Percentiles rank a stretch among this genome's conserved stretches.
Evolutionary conservation across 2,888 invertebrate genomes (phyloP).

Genomic region (Cordilura impudica): DNA sequence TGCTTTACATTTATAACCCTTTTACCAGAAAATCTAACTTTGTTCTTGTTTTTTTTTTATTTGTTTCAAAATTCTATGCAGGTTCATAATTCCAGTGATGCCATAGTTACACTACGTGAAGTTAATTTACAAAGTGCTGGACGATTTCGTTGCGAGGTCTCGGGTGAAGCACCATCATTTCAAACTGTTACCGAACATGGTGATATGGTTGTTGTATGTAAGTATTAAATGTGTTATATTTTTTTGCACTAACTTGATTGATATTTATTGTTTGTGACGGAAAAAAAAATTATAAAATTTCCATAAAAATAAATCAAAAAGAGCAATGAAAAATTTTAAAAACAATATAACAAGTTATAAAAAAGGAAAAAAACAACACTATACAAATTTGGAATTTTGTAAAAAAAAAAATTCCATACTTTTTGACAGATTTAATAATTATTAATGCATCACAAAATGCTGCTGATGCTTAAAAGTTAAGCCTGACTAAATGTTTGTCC

Average conservation of each 20-base stretch:
- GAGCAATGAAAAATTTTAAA: too few species aligned
- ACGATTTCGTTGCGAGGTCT: slow-evolving; percentile 84
- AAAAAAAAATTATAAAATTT: too few species aligned
- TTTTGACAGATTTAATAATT: too few species aligned
- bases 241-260: slow-evolving; percentile 31
- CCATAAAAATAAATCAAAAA: too few species aligned
- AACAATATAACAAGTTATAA: too few species aligned
- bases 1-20: too few species aligned
- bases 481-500: not conserved
- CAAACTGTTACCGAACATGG: slow-evolving; percentile 84
- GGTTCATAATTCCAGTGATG: slow-evolving; percentile 84
- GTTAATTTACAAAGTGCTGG: slow-evolving; percentile 83
- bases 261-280: slow-evolving; percentile 29
- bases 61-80: too few species aligned
- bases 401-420: too few species aligned
- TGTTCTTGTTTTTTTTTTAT: slow-evolving; percentile 40
- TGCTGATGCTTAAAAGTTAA: not conserved
- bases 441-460: slow-evolving; percentile 11
- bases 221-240: slow-evolving; percentile 79
- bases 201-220: slow-evolving; percentile 85
- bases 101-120: slow-evolving; percentile 82
- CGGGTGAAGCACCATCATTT: slow-evolving; percentile 85
- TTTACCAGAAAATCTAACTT: slow-evolving; percentile 2
- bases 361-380: too few species aligned
- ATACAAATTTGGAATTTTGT: too few species aligned